A percentile compares a stretch with the other conserved stretches of the same genome.
phyloP scores from a whole-genome alignment of 2,113 vertebrate genomes.

The Agelaius phoeniceus region DNA sequence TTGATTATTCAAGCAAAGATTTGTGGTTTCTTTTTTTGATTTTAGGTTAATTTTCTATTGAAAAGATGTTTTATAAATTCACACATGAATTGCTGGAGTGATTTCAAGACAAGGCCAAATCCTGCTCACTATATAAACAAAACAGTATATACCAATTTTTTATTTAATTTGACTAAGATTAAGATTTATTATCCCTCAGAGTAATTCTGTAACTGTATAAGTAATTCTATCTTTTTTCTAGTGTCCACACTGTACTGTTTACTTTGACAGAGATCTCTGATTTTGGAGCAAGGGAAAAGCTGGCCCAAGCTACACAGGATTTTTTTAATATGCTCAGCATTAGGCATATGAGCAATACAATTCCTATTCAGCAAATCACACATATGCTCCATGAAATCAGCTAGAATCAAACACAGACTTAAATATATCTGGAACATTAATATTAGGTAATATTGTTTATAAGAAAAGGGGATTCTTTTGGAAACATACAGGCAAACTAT shows the following conservation, averaged over 20 bases:
- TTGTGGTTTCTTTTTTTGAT: background rate
- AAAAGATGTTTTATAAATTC: background rate
- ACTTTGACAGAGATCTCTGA: background rate
- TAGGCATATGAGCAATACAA: background rate
- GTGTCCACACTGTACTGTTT: background rate
- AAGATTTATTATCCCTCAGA: background rate
- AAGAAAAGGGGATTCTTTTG: background rate
- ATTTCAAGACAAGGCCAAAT: conserved; percentile 8
- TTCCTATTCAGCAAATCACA: background rate
- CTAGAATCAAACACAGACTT: background rate
- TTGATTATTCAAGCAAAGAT: background rate
- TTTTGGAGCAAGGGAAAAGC: background rate
- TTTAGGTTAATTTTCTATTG: background rate
- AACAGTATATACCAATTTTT: background rate
- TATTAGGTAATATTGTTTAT: background rate
- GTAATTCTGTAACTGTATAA: background rate
- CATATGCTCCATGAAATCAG: background rate
- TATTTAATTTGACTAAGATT: background rate
- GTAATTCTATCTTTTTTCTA: background rate
- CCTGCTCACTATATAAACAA: background rate
- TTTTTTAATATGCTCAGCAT: background rate
- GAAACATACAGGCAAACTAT: background rate
- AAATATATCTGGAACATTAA: background rate
- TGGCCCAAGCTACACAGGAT: background rate
- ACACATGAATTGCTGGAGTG: background rate